Conservation (phyloP, 2,888 invertebrate species). For the Resseliella maxima region DNA sequence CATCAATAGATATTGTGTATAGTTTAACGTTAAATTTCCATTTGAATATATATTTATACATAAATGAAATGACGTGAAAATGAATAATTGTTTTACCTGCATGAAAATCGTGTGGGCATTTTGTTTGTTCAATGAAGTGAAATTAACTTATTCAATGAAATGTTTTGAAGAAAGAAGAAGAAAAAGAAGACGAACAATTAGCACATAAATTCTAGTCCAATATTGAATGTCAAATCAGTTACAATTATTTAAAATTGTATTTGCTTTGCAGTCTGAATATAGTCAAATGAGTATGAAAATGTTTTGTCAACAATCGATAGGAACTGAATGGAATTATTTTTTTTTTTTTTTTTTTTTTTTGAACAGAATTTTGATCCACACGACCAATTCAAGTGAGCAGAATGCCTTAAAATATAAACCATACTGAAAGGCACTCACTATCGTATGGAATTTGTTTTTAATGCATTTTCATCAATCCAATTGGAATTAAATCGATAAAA, state of each 20-base stretch:
- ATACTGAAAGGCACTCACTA: too few species aligned
- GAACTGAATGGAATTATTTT: too few species aligned
- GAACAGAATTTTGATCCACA: too few species aligned
- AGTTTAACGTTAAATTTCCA: slow-evolving; percentile 31
- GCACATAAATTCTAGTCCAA: neutral
- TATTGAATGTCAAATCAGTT: neutral
- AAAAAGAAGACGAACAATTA: neutral
- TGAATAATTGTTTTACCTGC: slow-evolving; percentile 9
- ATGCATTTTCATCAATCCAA: neutral
- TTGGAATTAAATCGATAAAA: too few species aligned
- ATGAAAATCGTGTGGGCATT: neutral
- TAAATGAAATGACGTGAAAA: neutral
- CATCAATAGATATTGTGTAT: slow-evolving; percentile 18
- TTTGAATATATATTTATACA: slow-evolving; percentile 24
- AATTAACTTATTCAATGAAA: neutral
- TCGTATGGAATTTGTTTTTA: neutral
- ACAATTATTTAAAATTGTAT: slow-evolving; percentile 10
- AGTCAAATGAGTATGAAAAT: too few species aligned
- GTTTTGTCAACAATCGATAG: too few species aligned
- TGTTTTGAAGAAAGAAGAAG: neutral
- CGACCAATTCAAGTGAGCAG: too few species aligned
- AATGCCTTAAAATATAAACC: too few species aligned
- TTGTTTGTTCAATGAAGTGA: neutral
- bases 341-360: too few species aligned
- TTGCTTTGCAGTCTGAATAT: neutral